Conservation (phyloP, 2,797 vertebrate genomes). For the Tolypeutes matacus region DNA sequence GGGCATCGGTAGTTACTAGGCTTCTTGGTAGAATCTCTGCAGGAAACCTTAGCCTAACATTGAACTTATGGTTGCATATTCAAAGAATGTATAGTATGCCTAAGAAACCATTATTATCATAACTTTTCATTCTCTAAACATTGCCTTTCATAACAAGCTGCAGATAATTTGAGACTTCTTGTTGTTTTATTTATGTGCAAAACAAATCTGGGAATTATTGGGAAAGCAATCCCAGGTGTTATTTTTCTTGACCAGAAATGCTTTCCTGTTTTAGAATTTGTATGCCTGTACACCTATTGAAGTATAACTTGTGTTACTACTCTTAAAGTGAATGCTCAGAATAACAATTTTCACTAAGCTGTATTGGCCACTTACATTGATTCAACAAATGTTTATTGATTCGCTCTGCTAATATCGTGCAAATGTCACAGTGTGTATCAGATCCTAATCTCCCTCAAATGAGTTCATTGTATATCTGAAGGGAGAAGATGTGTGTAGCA, state of each 20-base stretch:
- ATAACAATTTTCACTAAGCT: not conserved
- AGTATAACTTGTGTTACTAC: not conserved
- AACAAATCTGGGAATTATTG: constrained; percentile 41
- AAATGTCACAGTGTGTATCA: not conserved
- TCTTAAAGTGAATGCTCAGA: not conserved
- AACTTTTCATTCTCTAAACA: not conserved
- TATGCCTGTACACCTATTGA: not conserved
- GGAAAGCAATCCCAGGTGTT: not conserved
- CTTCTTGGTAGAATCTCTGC: not conserved
- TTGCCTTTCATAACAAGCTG: not conserved
- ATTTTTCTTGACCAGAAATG: not conserved
- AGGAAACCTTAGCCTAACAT: not conserved
- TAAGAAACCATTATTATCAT: not conserved
- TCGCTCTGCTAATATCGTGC: not conserved
- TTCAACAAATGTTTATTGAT: not conserved
- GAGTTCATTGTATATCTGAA: not conserved
- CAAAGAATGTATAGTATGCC: constrained; percentile 5
- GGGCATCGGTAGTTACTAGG: not conserved
- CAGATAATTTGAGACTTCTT: not conserved
- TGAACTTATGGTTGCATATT: not conserved
- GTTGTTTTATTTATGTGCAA: not conserved
- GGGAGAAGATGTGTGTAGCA: not conserved
- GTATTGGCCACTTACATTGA: not conserved
- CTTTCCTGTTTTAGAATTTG: constrained; percentile 8
- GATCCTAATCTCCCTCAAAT: not conserved